Base-by-base conservation (phyloP, 1,140 invertebrate genomes). In the Pararge aegeria region DNA sequence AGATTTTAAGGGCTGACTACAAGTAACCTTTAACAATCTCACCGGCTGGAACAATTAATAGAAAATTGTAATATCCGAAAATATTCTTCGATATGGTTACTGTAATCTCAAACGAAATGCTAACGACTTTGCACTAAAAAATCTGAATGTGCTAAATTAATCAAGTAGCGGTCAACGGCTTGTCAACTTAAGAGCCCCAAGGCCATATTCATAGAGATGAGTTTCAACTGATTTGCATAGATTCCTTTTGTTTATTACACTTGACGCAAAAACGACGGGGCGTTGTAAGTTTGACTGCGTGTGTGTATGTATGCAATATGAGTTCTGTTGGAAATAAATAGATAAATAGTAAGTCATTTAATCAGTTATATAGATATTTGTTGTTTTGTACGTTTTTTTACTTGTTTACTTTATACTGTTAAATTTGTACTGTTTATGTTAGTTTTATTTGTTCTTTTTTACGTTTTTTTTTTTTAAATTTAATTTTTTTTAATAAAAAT, bases 141-240 rank as follows among this genome's bases (percentile, higher is more conserved):
- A 64, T 55, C 30, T 55, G 57, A 61, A 68, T 68, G 65, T 62
- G 62, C 48, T 61, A 68, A 68, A 62, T 71, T 71, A 68, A 65
- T 65, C 64, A 70, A 44, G n/a, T 46, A 70, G 50, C 55, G 57
- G 61, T 64, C 59, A 67, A 67, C 51, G 62, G 52, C 65, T 62
- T 70, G 64, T 61, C 59, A 70, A 63, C 61, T 53, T 53, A 13
- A 54, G 20, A 64, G 50, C 49, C 38, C 37, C 65, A 63, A 65
- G 63, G 63, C 27, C 53, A n/a, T 55, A 52, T 65, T 53, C 52
- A 64, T 64, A 37, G 51, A 50, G 52, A 61, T 49, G 51, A 40
- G 40, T 46, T 60, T 37, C 40, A 19, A 49, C 20, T 37, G 18
- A 29, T 64, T 58, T 64, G 55, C 48, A 64, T 58, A 57, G 48